phyloP scores from a whole-genome alignment of 2,113 vertebrate species.

The Nibea coibor region DNA sequence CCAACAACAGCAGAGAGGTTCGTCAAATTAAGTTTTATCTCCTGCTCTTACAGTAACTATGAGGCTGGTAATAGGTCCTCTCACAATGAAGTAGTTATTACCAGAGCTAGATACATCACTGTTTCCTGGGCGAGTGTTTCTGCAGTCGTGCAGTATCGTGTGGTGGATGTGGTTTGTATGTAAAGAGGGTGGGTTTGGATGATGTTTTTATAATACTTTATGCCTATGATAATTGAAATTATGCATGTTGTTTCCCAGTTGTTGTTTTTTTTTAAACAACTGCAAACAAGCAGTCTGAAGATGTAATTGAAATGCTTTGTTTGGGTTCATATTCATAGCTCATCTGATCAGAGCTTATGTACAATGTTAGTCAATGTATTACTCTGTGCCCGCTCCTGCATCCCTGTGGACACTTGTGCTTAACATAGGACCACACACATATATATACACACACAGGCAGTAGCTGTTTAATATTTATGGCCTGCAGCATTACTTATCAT shows the following conservation, averaged over 20 bases:
- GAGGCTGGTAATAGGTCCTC: slow-evolving; percentile 24
- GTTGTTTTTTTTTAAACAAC: slow-evolving; percentile 47
- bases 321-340: slow-evolving; percentile 72
- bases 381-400: slow-evolving; percentile 48
- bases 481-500: slow-evolving; percentile 79
- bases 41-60: slow-evolving; percentile 9
- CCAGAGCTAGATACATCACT: neutral
- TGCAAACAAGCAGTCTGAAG: slow-evolving; percentile 51
- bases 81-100: slow-evolving; percentile 14
- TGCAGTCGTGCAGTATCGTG: neutral
- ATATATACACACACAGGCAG: slow-evolving; percentile 36
- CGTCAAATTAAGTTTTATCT: slow-evolving; percentile 21
- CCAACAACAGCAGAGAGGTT: slow-evolving; percentile 20
- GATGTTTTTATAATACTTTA: slow-evolving; percentile 61
- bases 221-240: slow-evolving; percentile 68
- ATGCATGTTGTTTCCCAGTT: slow-evolving; percentile 54
- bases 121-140: neutral
- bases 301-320: slow-evolving; percentile 60
- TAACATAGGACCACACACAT: slow-evolving; percentile 44
- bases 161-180: slow-evolving; percentile 28
- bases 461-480: slow-evolving; percentile 81
- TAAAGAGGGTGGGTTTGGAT: slow-evolving; percentile 9
- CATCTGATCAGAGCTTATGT: slow-evolving; percentile 72
- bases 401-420: slow-evolving; percentile 60
- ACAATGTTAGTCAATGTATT: slow-evolving; percentile 69